Percentiles rank a stretch among this genome's conserved stretches.
These are phyloP conservation scores for Epicampocera succincta DNA, from an alignment of 2,888 invertebrate species.

Conservation along the genomic window DNA sequence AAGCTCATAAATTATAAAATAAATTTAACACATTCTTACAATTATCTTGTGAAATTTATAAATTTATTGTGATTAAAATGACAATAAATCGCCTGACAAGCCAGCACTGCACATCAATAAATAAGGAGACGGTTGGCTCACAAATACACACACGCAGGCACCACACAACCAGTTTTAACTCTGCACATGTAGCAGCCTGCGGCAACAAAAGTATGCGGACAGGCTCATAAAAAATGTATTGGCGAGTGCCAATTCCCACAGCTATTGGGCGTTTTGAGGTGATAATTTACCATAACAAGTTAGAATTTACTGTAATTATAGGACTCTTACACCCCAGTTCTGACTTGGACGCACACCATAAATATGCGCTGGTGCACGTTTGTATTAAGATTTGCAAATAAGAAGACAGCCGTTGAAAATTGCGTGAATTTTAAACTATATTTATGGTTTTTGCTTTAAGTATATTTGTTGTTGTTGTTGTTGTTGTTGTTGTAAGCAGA, in stretches of 20 bases:
- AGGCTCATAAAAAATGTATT: background rate
- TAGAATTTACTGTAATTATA: slow-evolving; percentile 38
- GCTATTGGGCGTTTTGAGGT: slow-evolving; percentile 22
- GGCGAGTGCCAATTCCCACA: slow-evolving; percentile 6
- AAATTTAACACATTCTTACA: slow-evolving; percentile 9
- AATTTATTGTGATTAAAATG: slow-evolving; percentile 55
- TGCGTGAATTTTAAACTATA: too few relatives aligned
- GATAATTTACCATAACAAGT: slow-evolving; percentile 56
- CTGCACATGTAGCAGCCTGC: background rate
- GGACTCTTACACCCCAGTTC: background rate
- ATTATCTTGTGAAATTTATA: slow-evolving; percentile 55
- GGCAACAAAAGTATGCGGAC: background rate
- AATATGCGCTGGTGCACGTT: too few relatives aligned
- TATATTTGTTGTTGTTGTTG: too few relatives aligned
- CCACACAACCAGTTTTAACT: background rate
- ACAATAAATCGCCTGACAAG: slow-evolving; percentile 56
- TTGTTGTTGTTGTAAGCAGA: too few relatives aligned
- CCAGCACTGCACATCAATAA: slow-evolving; percentile 55
- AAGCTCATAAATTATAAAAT: background rate
- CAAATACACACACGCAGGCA: too few relatives aligned
- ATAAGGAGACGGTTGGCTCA: slow-evolving; percentile 36
- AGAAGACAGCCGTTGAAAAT: too few relatives aligned
- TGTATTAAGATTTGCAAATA: too few relatives aligned
- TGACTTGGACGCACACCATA: background rate
- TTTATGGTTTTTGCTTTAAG: too few relatives aligned